These are phyloP conservation scores for Dorcus hopei DNA, from an alignment of 2,888 invertebrate species.

Conservation along the genomic window DNA sequence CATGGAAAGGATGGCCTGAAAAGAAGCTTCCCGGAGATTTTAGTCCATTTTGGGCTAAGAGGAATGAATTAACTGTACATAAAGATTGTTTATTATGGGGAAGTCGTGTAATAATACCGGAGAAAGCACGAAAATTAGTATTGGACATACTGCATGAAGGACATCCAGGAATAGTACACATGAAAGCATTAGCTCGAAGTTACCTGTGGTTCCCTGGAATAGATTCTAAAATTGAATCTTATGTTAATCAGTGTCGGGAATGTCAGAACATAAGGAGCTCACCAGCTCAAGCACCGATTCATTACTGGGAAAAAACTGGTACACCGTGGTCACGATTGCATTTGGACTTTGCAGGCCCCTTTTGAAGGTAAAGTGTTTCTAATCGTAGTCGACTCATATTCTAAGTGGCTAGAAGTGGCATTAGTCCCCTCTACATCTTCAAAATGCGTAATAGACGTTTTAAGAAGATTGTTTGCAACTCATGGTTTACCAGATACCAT, in stretches of 20 bases:
- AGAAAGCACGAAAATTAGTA: not conserved
- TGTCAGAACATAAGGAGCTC: not conserved
- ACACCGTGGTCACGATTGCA: not conserved
- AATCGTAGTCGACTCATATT: not conserved
- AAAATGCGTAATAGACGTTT: conserved; percentile 13
- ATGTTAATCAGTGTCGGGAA: conserved; percentile 1
- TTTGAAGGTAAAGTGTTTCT: no score
- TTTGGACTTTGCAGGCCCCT: no score
- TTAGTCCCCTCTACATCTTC: conserved; percentile 13
- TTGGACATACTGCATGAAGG: conserved; percentile 2
- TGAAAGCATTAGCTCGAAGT: not conserved
- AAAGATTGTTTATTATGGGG: conserved; percentile 3
- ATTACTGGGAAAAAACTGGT: not conserved
- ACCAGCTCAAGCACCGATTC: not conserved
- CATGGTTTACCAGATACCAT: conserved; percentile 25
- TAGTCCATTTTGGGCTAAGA: not conserved
- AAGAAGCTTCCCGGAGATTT: not conserved
- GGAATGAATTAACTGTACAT: not conserved
- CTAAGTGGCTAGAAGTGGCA: conserved; percentile 27
- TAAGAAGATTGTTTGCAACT: conserved; percentile 23
- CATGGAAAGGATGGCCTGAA: not conserved
- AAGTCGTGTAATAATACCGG: conserved; percentile 6
- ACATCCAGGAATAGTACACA: conserved; percentile 9
- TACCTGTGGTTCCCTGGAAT: not conserved
- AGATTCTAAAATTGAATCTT: conserved; percentile 2